A percentile compares a stretch with the other conserved stretches of the same genome.
Conservation (phyloP, 2,888 invertebrate species). For the Melinaea menophilus region DNA sequence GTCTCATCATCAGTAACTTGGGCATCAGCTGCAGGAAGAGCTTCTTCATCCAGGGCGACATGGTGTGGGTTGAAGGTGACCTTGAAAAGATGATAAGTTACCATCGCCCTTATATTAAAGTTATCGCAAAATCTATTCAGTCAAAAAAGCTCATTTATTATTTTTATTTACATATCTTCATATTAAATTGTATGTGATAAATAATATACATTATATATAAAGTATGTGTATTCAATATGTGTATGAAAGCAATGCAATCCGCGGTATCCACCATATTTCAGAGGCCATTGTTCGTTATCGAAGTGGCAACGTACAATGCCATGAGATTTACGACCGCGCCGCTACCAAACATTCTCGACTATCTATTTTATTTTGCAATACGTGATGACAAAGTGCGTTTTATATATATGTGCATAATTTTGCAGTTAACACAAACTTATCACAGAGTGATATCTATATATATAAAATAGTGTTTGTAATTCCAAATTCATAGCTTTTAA, state of each 20-base stretch:
- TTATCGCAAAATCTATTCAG: too few species aligned
- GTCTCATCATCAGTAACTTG: slow-evolving; percentile 91
- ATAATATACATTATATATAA: neutral
- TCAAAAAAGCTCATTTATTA: too few species aligned
- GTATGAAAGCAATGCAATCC: slow-evolving; percentile 40
- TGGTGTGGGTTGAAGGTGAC: slow-evolving; percentile 94
- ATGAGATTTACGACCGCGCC: slow-evolving; percentile 45
- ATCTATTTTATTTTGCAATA: slow-evolving; percentile 31
- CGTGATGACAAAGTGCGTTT: slow-evolving; percentile 21
- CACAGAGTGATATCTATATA: too few species aligned
- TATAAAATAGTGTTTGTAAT: too few species aligned
- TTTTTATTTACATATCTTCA: too few species aligned
- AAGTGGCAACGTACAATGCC: slow-evolving; percentile 44
- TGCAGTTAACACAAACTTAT: neutral
- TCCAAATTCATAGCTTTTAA: too few species aligned
- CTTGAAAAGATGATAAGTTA: slow-evolving; percentile 58
- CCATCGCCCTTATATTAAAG: too few species aligned
- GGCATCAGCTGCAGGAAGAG: slow-evolving; percentile 96
- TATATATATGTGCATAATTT: slow-evolving; percentile 8
- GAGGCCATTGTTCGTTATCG: slow-evolving; percentile 49
- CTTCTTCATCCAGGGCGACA: slow-evolving; percentile 93
- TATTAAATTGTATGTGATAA: neutral
- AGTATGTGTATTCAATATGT: slow-evolving; percentile 45
- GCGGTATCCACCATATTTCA: slow-evolving; percentile 49
- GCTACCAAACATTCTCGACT: slow-evolving; percentile 27